Evolutionary conservation across 2,888 invertebrate genomes (phyloP).

Genomic region (Notocelia uddmanniana): DNA sequence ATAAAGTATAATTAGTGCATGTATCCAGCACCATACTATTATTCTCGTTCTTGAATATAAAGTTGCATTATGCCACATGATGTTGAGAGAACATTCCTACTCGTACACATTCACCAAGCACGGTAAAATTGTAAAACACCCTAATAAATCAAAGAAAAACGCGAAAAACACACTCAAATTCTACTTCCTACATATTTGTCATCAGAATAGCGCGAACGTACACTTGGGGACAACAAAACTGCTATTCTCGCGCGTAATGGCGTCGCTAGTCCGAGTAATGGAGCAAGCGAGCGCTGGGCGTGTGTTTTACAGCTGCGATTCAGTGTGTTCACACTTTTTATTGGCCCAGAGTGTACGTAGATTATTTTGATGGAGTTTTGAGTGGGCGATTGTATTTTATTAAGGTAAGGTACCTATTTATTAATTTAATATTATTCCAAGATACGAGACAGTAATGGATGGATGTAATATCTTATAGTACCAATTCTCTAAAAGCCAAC

Average conservation of each 20-base stretch:
- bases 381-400: slow-evolving; percentile 35
- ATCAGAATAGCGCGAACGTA: slow-evolving; percentile 57
- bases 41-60: neutral
- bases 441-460: no score
- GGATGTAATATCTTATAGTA: no score
- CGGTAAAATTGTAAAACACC: slow-evolving; percentile 25
- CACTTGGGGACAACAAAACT: slow-evolving; percentile 67
- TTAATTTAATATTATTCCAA: neutral
- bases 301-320: slow-evolving; percentile 49
- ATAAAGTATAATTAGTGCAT: neutral
- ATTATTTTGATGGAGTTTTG: slow-evolving; percentile 41
- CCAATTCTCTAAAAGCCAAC: no score
- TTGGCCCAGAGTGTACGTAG: slow-evolving; percentile 41
- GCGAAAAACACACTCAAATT: slow-evolving; percentile 47
- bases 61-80: slow-evolving; percentile 9
- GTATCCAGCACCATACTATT: neutral
- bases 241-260: slow-evolving; percentile 61
- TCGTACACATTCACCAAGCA: slow-evolving; percentile 4
- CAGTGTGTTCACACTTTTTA: slow-evolving; percentile 47
- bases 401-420: neutral
- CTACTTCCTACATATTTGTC: slow-evolving; percentile 56
- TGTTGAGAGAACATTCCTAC: slow-evolving; percentile 6
- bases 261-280: slow-evolving; percentile 59
- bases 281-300: slow-evolving; percentile 53
- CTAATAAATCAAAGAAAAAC: slow-evolving; percentile 40